Evolutionary conservation across 2,797 vertebrate species (phyloP).

Genomic region (Halcyon smyrnensis): DNA sequence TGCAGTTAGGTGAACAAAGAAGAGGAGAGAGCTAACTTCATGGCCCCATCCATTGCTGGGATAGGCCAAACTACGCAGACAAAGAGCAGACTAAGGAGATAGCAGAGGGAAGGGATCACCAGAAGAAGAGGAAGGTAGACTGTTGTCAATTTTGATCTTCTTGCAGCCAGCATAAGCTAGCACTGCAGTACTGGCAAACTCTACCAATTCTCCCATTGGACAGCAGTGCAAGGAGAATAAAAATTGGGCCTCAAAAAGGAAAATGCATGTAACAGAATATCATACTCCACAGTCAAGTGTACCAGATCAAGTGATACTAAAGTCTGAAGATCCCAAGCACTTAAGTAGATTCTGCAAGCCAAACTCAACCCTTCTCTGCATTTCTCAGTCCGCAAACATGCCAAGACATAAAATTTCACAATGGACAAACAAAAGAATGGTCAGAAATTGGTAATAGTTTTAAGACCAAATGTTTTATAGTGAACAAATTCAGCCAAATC

Average conservation of each 20-base stretch:
- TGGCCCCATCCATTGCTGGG: background rate
- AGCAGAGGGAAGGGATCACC: background rate
- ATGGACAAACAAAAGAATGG: background rate
- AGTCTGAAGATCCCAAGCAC: background rate
- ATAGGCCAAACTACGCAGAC: background rate
- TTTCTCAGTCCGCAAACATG: background rate
- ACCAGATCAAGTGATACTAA: background rate
- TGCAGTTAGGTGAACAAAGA: background rate
- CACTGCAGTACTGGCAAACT: background rate
- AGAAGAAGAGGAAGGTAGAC: background rate
- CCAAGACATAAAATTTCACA: background rate
- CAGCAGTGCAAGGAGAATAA: background rate
- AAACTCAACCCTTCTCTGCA: background rate
- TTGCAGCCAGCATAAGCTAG: background rate
- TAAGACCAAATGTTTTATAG: background rate
- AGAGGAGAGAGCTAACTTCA: background rate
- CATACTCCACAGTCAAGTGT: background rate
- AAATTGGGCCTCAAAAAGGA: background rate
- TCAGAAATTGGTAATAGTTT: background rate
- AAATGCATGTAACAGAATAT: background rate
- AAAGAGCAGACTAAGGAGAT: background rate
- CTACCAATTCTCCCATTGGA: background rate
- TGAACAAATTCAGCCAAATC: background rate
- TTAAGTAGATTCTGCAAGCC: background rate
- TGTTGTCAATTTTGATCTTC: accelerated